Evolutionary conservation across 2,797 vertebrate genomes (phyloP), one percentile per base, ranked within the genome.

Genomic region (Pagetopsis macropterus): DNA sequence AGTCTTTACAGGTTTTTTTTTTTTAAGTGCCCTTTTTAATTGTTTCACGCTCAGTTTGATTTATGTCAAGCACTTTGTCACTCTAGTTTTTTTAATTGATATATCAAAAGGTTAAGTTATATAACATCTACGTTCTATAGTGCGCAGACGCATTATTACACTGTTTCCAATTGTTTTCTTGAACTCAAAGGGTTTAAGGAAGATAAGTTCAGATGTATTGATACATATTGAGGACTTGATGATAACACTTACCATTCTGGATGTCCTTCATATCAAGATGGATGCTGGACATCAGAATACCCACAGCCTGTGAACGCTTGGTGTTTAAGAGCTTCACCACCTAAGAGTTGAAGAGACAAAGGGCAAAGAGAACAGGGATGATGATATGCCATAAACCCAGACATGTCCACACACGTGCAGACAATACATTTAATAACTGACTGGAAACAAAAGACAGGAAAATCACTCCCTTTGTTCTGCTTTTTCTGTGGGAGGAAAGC

Each of bases 181-280:
- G 58, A 12, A 19, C n/a, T 52, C 11, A 54, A 44, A 71, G 13
- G 45, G 10, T 10, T 17, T 16, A 6, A 21, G 10, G 49, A 23
- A 40, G 11, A 52, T 19, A 14, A 37, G 7, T 1, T 15, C 9
- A 43, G 9, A 40, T 27, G 27, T 5, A 5, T 27, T 27, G 27
- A 27, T 27, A 41, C 49, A 37, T 37, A 9, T 37, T 6, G 4
- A 12, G 40, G 45, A 56, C 19, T n/a, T 37, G n/a, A 33, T 19
- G 31, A 45, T 21, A 2, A 59, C 8, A 92, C 96, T 96, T 88
- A 99, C 98, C 97, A 76, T 97, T 95, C 8, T 96, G 96, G 89
- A 99, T 99, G 88, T 99, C 98, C 91, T 92, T 99, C 98, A 99
- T 99, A 75, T 99, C 97, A 84, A 99, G 94, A 85, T 99, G 98